Conservation (phyloP, 2,888 invertebrate genomes). For the Drosophila rellima region DNA sequence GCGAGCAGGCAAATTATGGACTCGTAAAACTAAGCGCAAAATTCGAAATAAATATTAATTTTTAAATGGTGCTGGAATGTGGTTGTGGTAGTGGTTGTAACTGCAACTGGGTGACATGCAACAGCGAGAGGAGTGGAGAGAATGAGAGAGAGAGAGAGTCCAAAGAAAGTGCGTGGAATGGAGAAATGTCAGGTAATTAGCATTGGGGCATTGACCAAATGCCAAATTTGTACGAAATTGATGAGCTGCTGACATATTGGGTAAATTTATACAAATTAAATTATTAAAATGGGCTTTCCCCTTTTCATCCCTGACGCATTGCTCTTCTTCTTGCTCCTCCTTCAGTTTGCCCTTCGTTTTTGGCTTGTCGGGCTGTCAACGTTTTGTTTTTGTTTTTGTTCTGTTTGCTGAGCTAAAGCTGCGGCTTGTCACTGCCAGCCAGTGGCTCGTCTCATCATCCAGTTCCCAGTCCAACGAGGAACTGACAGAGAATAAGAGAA, state of each 20-base stretch:
- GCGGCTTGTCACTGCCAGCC: conserved; percentile 74
- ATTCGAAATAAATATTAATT: conserved; percentile 64
- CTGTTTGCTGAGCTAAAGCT: conserved; percentile 41
- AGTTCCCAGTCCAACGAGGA: background rate
- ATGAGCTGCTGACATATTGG: conserved; percentile 69
- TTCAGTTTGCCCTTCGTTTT: background rate
- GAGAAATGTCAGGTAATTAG: conserved; percentile 52
- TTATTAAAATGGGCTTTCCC: conserved; percentile 57
- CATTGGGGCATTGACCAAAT: conserved; percentile 10
- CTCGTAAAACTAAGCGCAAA: conserved; percentile 53
- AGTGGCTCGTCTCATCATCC: conserved; percentile 55
- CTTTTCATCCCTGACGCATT: background rate
- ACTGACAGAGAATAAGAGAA: background rate
- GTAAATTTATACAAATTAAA: conserved; percentile 80
- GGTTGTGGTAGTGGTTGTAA: background rate
- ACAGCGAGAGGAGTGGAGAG: background rate
- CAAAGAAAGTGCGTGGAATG: conserved; percentile 35
- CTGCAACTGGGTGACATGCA: conserved; percentile 33
- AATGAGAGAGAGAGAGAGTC: background rate
- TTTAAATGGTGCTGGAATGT: conserved; percentile 48
- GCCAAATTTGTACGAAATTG: conserved; percentile 49
- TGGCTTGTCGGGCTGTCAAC: conserved; percentile 53
- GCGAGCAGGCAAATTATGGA: conserved; percentile 75
- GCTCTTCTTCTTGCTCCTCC: background rate
- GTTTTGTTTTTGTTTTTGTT: conserved; percentile 46